Evolutionary conservation across 30 jellyfish, hydroid and myxozoan species (phyloP).

Genomic region (Aurelia aurita): DNA sequence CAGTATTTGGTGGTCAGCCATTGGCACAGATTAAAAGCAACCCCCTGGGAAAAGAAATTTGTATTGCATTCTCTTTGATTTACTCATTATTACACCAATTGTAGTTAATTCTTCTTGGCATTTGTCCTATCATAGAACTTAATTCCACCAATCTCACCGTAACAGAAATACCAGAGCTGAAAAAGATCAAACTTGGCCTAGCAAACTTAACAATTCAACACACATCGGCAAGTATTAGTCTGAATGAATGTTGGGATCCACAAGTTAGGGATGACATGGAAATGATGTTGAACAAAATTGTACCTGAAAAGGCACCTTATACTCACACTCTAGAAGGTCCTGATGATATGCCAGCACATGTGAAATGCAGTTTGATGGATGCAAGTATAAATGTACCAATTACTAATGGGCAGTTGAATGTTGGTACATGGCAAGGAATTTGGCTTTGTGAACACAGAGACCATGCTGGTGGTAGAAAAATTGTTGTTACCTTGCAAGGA

Average conservation of each 20-base stretch:
- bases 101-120: too few relatives aligned
- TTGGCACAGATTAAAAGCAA: too few relatives aligned
- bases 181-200: slow-evolving; percentile 82
- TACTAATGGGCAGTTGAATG: slow-evolving; percentile 86
- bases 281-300: slow-evolving; percentile 85
- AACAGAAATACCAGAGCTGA: slow-evolving; percentile 83
- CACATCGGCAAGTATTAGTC: slow-evolving; percentile 94
- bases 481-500: slow-evolving; percentile 93
- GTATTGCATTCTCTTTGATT: too few relatives aligned
- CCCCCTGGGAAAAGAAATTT: too few relatives aligned
- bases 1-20: too few relatives aligned
- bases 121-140: too few relatives aligned
- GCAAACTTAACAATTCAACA: slow-evolving; percentile 80
- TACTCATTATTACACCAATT: too few relatives aligned
- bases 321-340: slow-evolving; percentile 95
- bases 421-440: slow-evolving; percentile 98
- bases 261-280: slow-evolving; percentile 92
- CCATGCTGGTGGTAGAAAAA: slow-evolving; percentile 82
- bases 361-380: slow-evolving; percentile 92
- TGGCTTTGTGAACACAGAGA: slow-evolving; percentile 95
- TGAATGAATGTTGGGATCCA: slow-evolving; percentile 95
- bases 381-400: slow-evolving; percentile 86
- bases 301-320: slow-evolving; percentile 88
- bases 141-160: too few relatives aligned
- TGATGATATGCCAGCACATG: slow-evolving; percentile 99